These are phyloP conservation scores for Silurus lanzhouensis DNA, from an alignment of 2,797 vertebrate genomes.

Conservation along the genomic window DNA sequence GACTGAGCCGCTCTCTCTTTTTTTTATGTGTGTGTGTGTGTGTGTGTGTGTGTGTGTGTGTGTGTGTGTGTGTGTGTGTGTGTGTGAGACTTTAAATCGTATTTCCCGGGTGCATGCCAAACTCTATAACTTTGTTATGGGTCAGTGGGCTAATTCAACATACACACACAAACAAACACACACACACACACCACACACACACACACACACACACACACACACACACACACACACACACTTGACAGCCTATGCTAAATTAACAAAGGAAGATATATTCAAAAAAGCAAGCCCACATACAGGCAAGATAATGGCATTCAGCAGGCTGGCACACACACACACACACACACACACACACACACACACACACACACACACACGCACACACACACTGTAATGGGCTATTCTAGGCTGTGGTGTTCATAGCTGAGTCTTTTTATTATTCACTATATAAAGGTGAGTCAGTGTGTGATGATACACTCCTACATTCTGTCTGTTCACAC, in stretches of 20 bases:
- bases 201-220: conserved; percentile 9
- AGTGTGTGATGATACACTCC: conserved; percentile 40
- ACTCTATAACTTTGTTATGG: conserved; percentile 34
- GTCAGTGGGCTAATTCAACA: conserved; percentile 4
- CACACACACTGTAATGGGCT: neutral
- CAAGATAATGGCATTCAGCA: conserved; percentile 3
- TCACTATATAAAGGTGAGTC: conserved; percentile 32
- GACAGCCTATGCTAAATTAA: too few species aligned
- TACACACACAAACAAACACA: conserved; percentile 26
- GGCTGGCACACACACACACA: neutral
- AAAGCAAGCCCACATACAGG: neutral
- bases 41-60: neutral
- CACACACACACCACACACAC: conserved; percentile 10
- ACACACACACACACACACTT: neutral
- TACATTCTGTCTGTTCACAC: conserved; percentile 24
- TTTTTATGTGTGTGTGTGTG: neutral
- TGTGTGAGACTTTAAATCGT: conserved; percentile 22
- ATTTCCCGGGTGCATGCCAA: conserved; percentile 20
- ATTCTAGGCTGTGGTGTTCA: conserved; percentile 16
- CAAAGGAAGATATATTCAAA: neutral
- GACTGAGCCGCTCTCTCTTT: too few species aligned
- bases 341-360: conserved; percentile 9
- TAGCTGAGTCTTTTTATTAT: conserved; percentile 21
- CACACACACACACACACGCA: neutral
- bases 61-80: conserved; percentile 2